Base-by-base conservation (phyloP, 1,140 invertebrate genomes). In the Vanessa atalanta region DNA sequence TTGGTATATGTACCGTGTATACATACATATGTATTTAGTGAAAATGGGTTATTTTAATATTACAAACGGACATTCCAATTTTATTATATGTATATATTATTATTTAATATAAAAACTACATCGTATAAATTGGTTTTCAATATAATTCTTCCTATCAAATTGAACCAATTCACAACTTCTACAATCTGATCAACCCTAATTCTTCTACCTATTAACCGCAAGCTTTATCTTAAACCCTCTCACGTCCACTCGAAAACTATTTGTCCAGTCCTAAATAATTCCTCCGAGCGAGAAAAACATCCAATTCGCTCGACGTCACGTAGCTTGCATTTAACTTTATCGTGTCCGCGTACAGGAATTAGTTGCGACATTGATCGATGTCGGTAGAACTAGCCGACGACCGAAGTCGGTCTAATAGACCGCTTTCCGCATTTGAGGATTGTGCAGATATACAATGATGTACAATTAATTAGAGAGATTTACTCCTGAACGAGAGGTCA, bases 301-400 rank as follows among this genome's bases (percentile, higher is more conserved):
- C 74, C 76, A 75, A 82, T 83, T 83, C 81, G 69, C 74, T 70
- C 70, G 63, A 75, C 79, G 77, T 85, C 84, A 83, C 84, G 84
- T 86, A 82, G 76, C 73, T 74, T 65, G 79, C 77, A 72, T 84
- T 83, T 79, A 81, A 86, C 79, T 86, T 86, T 86, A 81, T 82
- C 78, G 81, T 82, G 79, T 78, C 72, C 78, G 72, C 73, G 75
- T 75, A 64, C 80, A 85, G 83, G 86, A 88, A 88, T 88, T 88
- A 86, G 83, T 83, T 77, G 78, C 66, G 86, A 88, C 86, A 81
- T 76, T 86, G 86, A 88, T 86, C 61, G 84, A 88, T 88, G 86
- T 76, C 77, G 75, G 80, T 71, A 13, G 50, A 65, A 65, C 63
- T 66, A 26, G 76, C 31, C 50, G 65, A 43, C 57, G 51, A 72